Evolutionary conservation across 2,113 vertebrate species (phyloP), one percentile per base, ranked within the genome.

Genomic region (Todiramphus chloris): DNA sequence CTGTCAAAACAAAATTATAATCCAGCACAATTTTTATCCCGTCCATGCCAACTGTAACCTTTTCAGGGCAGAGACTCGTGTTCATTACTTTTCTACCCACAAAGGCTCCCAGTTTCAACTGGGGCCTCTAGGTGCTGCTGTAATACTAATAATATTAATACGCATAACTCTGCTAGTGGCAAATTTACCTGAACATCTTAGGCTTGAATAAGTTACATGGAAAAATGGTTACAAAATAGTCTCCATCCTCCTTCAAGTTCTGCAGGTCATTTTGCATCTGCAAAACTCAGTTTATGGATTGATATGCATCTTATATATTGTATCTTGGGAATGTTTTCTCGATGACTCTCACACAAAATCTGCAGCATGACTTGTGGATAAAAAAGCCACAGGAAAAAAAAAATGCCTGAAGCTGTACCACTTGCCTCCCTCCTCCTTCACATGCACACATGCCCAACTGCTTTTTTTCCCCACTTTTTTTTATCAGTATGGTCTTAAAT

Each of bases 401-500:
- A 77, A 85, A 46, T 17, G 80, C 89, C 84, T 79, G 55, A 27
- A 62, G 87, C 70, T 63, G 83, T 94, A 82, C 86, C 70, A 76
- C 95, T 95, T 51, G 44, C 88, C 72, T 82, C 68, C 53, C 27
- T 90, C 73, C 74, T 89, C 31, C 55, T 87, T 92, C 67, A 56
- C 77, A 92, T 17, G 60, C 44, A 84, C 78, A 51, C 43, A 63
- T 18, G 51, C 77, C 75, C 64, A 90, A 59, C 53, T 35, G 46
- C 46, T 14, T 66, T 48, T 16, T 64, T 60, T 13, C 51, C 69
- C 16, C 3, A 4, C 70, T 70, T 73, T 80, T 72, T 95, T 90
- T 76, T 86, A 93, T 97, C 94, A 95, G 81, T 88, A 83, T 80
- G 76, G 68, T 92, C 93, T 84, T 96, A 81, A 85, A 89, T 96